These are phyloP conservation scores for Paragorgia papillata DNA, from an alignment of 92 coral and sea anemone genomes.

Conservation along the genomic window DNA sequence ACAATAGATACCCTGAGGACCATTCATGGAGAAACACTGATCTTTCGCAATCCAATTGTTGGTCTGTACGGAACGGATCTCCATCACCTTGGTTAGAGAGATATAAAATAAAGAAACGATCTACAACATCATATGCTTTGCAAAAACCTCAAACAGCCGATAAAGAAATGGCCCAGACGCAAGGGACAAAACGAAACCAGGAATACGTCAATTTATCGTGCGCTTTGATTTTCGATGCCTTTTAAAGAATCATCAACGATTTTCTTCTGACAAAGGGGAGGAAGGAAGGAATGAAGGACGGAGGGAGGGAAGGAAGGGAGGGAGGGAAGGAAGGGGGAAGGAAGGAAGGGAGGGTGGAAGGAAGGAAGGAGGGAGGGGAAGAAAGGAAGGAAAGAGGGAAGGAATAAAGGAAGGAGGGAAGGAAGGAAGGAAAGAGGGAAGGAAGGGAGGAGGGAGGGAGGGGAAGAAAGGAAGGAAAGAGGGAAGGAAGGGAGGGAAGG, in stretches of 20 bases:
- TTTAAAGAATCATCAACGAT: too few relatives aligned
- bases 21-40: too few relatives aligned
- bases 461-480: not conserved
- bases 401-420: not conserved
- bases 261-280: too few relatives aligned
- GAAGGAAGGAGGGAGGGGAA: not conserved
- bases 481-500: not conserved
- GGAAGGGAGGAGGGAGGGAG: too few relatives aligned
- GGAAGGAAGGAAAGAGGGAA: not conserved
- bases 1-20: not conserved
- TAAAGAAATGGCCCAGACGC: not conserved
- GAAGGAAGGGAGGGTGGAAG: not conserved
- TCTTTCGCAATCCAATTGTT: not conserved
- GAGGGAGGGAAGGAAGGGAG: too few relatives aligned
- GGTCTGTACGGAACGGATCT: slow-evolving; percentile 76
- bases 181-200: slow-evolving; percentile 13
- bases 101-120: slow-evolving; percentile 86
- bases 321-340: not conserved
- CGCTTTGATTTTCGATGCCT: slow-evolving; percentile 25
- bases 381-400: not conserved
- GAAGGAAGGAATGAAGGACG: too few relatives aligned
- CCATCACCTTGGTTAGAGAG: slow-evolving; percentile 95
- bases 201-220: slow-evolving; percentile 11
- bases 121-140: slow-evolving; percentile 58
- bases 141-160: not conserved